Evolutionary conservation across 2,888 invertebrate species (phyloP).

Genomic region (Thelaira solivaga): DNA sequence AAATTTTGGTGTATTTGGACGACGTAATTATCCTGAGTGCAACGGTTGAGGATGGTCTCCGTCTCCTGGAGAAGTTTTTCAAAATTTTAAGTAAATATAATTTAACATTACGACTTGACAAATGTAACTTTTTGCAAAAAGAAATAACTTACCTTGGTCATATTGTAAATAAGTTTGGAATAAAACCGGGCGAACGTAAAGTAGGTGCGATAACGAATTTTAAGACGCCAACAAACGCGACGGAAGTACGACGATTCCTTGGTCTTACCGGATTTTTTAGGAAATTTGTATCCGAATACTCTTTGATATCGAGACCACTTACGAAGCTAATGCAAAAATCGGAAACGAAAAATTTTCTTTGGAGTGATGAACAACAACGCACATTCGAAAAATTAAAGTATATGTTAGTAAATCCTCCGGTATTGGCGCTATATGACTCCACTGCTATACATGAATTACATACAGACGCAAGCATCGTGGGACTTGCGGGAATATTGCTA

Average conservation of each 20-base stretch:
- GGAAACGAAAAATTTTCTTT: background rate
- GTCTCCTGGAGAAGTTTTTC: background rate
- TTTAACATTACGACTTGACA: slow-evolving; percentile 16
- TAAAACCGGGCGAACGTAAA: background rate
- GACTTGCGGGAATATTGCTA: background rate
- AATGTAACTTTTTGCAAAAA: slow-evolving; percentile 24
- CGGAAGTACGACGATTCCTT: slow-evolving; percentile 54
- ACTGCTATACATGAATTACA: background rate
- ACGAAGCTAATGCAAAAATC: slow-evolving; percentile 46
- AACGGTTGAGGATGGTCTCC: background rate
- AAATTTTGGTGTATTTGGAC: background rate
- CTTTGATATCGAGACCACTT: slow-evolving; percentile 59
- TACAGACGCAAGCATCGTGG: background rate
- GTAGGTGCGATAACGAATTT: background rate
- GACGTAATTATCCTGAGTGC: slow-evolving; percentile 14
- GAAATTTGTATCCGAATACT: slow-evolving; percentile 51
- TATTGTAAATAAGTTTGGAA: background rate
- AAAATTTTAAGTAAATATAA: background rate
- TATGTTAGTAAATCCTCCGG: background rate
- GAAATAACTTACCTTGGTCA: background rate
- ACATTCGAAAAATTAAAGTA: background rate
- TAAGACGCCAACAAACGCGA: slow-evolving; percentile 21
- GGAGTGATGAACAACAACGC: background rate
- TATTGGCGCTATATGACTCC: background rate
- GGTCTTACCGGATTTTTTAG: slow-evolving; percentile 58